Evolutionary conservation across 1,140 invertebrate species (phyloP), one percentile per base, ranked within the genome.

Genomic region (Nomia melanderi): DNA sequence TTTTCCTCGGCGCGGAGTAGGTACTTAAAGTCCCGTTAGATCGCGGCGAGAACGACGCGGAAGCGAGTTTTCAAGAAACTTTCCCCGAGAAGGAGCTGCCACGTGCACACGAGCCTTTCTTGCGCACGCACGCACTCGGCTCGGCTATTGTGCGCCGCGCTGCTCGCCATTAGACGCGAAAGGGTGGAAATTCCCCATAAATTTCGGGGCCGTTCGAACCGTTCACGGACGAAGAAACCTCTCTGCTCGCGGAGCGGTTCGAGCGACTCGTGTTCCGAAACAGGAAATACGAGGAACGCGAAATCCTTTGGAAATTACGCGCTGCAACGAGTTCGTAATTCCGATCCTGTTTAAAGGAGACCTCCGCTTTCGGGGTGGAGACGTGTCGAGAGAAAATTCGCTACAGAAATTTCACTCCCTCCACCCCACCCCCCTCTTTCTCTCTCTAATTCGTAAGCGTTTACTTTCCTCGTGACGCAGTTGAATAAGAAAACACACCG

Each of bases 21-120:
- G 78, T 84, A 83, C 85, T 86, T 85, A 86, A 86, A 86, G 81
- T 85, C 72, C 81, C 84, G 83, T 86, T 86, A 86, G 85, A 76
- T 79, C 74, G 73, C 67, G 41, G 77, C 41, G 76, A 77, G 78
- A 86, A 83, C 64, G 83, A 47, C 59, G 60, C 33, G 59, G 65
- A 79, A 82, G 71, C 65, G 77, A 77, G 69, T 77, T 79, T 69
- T 23, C 57, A 20, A 12, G 64, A 83, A 86, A 86, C 63, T 85
- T 83, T 86, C n/a, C 73, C 12, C 73, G 20, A n/a, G 84, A 84
- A 84, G 67, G 70, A 62, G 39, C 75, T 67, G 75, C 75, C 75
- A 63, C 57, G 47, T 54, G 53, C 63, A 71, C 57, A 44, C 27
- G 47, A 36, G 33, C 67, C 31, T 71, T 63, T 62, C 66, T 71